A percentile compares a stretch with the other conserved stretches of the same genome.
These are phyloP conservation scores for Brachyhypopomus occidentalis DNA, from an alignment of 2,113 vertebrate species.

Conservation along the genomic window DNA sequence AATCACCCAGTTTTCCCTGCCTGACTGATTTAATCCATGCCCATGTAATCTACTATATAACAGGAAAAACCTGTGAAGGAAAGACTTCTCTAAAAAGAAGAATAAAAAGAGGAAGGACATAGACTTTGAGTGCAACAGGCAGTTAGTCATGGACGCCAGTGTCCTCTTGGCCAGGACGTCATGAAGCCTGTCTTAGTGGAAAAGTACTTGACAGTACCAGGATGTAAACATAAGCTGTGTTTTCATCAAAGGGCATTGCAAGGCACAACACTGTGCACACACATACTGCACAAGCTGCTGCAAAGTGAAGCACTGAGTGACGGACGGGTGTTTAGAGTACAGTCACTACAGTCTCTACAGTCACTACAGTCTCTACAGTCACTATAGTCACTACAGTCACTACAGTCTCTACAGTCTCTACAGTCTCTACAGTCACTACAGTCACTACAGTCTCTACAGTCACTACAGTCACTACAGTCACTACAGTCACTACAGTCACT, in stretches of 20 bases:
- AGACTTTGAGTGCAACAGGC: slow-evolving; percentile 53
- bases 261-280: background rate
- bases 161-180: slow-evolving; percentile 9
- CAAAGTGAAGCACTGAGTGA: background rate
- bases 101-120: slow-evolving; percentile 62
- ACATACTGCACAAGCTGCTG: background rate
- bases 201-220: background rate
- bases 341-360: background rate
- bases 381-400: background rate
- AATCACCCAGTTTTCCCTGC: background rate
- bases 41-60: slow-evolving; percentile 70
- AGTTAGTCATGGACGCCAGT: slow-evolving; percentile 27
- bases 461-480: background rate
- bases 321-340: background rate
- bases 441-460: background rate
- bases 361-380: background rate
- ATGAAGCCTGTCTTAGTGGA: background rate
- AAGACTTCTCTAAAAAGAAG: slow-evolving; percentile 70
- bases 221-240: background rate
- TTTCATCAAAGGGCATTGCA: background rate
- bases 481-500: background rate
- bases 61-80: slow-evolving; percentile 83
- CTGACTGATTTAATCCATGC: slow-evolving; percentile 63
- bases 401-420: too few relatives aligned
- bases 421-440: too few relatives aligned